These are phyloP conservation scores for Sphaerodactylus townsendi DNA, from an alignment of 2,113 vertebrate species.

Conservation along the genomic window DNA sequence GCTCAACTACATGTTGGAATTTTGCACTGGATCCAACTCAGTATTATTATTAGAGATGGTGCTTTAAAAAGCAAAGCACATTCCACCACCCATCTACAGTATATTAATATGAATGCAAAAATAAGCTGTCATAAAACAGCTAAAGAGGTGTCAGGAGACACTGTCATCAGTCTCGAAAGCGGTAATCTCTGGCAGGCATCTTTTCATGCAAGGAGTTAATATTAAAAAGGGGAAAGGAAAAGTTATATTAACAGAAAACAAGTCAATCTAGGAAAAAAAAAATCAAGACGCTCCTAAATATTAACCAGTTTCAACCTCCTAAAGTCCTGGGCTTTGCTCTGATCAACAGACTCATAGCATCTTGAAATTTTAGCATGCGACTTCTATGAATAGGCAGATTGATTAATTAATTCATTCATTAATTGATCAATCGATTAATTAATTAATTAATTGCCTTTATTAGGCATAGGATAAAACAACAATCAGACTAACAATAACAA, in stretches of 20 bases:
- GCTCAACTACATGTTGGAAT: too few species aligned
- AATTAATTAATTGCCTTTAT: too few species aligned
- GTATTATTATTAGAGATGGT: not conserved
- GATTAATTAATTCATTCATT: too few species aligned
- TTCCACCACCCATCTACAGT: not conserved
- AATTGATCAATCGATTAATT: too few species aligned
- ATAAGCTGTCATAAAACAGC: not conserved
- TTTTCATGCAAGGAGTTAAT: not conserved
- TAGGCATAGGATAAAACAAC: too few species aligned
- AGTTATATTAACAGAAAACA: not conserved
- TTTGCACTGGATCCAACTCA: too few species aligned
- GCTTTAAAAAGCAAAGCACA: not conserved
- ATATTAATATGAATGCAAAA: not conserved
- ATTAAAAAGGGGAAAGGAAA: not conserved
- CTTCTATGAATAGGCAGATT: not conserved
- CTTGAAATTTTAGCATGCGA: not conserved
- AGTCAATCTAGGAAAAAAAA: not conserved
- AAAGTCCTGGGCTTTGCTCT: not conserved
- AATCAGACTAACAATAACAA: too few species aligned
- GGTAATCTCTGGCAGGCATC: not conserved
- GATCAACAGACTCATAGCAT: not conserved
- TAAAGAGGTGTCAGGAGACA: conserved; percentile 6
- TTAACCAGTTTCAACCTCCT: not conserved
- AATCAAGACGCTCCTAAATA: not conserved
- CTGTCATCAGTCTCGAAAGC: not conserved